Conservation (phyloP, 2,888 invertebrate species). For the Caenorhabditis sp. region DNA sequence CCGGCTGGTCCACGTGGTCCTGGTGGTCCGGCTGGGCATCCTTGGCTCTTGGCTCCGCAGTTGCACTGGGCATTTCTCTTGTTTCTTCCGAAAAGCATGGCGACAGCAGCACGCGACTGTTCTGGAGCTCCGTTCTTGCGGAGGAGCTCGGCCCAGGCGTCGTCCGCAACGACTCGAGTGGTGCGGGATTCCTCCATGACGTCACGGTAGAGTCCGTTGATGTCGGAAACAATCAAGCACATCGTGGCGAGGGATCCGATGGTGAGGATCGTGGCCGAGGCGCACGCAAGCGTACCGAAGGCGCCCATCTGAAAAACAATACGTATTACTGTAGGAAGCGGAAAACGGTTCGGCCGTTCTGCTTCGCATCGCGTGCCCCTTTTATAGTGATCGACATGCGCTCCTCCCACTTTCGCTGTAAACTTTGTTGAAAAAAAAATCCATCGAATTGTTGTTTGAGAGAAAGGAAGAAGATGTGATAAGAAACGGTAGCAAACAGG, state of each 20-base stretch:
- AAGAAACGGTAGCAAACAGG: conserved; percentile 12
- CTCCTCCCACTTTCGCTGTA: conserved; percentile 31
- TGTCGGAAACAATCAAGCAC: conserved; percentile 53
- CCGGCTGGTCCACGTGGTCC: conserved; percentile 59
- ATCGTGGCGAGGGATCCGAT: conserved; percentile 55
- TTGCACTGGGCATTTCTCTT: conserved; percentile 57
- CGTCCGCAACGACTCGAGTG: conserved; percentile 51
- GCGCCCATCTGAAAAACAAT: conserved; percentile 50
- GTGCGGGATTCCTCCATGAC: conserved; percentile 53
- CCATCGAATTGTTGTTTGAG: conserved; percentile 16
- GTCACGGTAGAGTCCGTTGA: conserved; percentile 57
- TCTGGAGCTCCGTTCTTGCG: conserved; percentile 48
- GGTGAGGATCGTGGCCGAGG: conserved; percentile 53
- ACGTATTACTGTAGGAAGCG: not conserved
- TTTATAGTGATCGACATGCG: conserved; percentile 24
- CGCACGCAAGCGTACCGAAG: conserved; percentile 56
- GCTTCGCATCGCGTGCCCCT: not conserved
- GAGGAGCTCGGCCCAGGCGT: conserved; percentile 58
- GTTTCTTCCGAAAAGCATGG: conserved; percentile 53
- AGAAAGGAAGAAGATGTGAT: conserved; percentile 15
- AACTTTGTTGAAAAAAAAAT: conserved; percentile 17
- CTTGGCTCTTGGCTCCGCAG: conserved; percentile 52
- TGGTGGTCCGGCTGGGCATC: conserved; percentile 59
- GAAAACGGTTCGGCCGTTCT: not conserved
- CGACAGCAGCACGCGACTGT: conserved; percentile 28